Conservation (phyloP, 2,797 vertebrate species). For the Onychomys leucogaster region DNA sequence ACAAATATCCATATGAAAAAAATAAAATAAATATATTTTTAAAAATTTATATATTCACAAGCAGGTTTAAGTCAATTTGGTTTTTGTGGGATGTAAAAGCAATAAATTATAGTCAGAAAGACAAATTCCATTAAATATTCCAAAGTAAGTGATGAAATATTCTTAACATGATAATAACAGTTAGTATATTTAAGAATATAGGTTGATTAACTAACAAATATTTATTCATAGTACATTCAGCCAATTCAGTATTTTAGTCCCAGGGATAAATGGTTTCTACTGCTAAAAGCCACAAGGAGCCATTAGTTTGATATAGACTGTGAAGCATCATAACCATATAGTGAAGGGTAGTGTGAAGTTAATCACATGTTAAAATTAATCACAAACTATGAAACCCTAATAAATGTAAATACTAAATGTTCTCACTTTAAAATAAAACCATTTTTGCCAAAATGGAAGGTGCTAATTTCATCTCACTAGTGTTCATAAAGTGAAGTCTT, state of each 20-base stretch:
- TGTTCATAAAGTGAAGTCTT: background rate
- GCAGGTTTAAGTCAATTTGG: background rate
- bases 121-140: background rate
- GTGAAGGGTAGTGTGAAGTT: background rate
- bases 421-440: background rate
- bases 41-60: background rate
- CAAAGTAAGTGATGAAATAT: conserved; percentile 68
- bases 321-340: background rate
- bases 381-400: background rate
- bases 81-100: background rate
- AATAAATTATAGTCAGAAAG: background rate
- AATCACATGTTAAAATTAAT: background rate
- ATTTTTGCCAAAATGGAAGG: background rate
- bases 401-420: background rate
- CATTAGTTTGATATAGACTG: background rate
- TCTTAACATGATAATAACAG: conserved; percentile 9
- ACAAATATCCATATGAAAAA: too few relatives aligned
- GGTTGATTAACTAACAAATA: conserved; percentile 59
- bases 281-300: background rate
- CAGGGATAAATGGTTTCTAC: background rate
- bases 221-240: conserved; percentile 40
- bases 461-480: background rate
- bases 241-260: background rate
- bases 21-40: too few relatives aligned
- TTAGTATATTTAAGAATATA: conserved; percentile 60